These are phyloP conservation scores for Rhagoletis zephyria DNA, from an alignment of 1,140 invertebrate genomes.

Conservation along the genomic window DNA sequence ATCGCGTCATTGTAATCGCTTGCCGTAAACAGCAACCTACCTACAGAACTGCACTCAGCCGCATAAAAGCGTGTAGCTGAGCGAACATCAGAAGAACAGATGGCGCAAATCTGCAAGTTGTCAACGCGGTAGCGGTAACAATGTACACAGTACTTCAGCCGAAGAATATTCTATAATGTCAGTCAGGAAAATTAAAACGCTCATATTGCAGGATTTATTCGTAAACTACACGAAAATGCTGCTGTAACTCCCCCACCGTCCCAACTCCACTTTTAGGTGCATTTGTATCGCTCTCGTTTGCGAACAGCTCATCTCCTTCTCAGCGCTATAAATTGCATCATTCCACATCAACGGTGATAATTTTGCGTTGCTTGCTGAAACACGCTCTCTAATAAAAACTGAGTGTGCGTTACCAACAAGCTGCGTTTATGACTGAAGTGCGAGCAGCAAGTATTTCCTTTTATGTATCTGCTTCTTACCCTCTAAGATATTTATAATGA, in stretches of 20 bases:
- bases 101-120: background rate
- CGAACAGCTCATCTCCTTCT: background rate
- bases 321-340: background rate
- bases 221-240: background rate
- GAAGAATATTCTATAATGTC: background rate
- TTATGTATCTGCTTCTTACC: background rate
- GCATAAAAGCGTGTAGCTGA: background rate
- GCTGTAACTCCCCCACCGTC: background rate
- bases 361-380: background rate
- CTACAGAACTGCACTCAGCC: background rate
- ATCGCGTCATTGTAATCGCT: background rate
- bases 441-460: background rate
- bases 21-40: background rate
- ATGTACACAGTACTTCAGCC: background rate
- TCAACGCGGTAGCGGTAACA: background rate
- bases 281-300: background rate
- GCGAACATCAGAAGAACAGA: background rate
- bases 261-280: background rate
- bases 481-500: slow-evolving; percentile 28
- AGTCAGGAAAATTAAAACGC: slow-evolving; percentile 13
- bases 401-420: background rate
- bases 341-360: slow-evolving; percentile 21
- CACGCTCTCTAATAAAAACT: background rate
- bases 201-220: background rate
- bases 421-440: slow-evolving; percentile 20